phyloP scores from a whole-genome alignment of 2,888 invertebrate genomes.

The Drosophila tripunctata region DNA sequence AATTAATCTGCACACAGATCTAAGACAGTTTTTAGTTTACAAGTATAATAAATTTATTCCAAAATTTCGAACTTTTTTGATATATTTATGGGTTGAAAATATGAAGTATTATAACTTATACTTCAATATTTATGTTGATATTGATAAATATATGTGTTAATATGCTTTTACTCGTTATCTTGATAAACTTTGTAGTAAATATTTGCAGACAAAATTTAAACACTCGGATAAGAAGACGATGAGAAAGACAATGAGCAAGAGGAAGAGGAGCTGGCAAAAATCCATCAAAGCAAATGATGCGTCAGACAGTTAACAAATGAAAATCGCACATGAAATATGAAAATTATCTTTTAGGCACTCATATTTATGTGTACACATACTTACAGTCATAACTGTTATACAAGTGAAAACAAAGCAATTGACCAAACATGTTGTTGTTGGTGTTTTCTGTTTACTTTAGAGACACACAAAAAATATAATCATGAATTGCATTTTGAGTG shows the following conservation, averaged over 20 bases:
- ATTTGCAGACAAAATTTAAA: slow-evolving; percentile 26
- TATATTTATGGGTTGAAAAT: too few species aligned
- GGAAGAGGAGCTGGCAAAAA: not conserved
- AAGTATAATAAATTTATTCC: not conserved
- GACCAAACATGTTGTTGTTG: slow-evolving; percentile 2
- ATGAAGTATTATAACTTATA: too few species aligned
- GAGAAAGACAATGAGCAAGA: not conserved
- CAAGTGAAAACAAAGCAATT: slow-evolving; percentile 40
- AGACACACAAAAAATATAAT: not conserved
- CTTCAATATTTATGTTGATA: not conserved
- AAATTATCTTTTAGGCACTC: slow-evolving; percentile 7
- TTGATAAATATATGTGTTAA: not conserved
- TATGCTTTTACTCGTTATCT: not conserved
- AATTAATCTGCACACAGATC: not conserved
- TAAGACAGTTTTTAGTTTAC: not conserved
- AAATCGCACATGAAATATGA: slow-evolving; percentile 29
- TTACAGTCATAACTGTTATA: slow-evolving; percentile 30
- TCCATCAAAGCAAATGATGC: slow-evolving; percentile 10
- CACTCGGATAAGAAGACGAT: not conserved
- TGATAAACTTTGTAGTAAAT: slow-evolving; percentile 1
- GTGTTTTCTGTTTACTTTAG: not conserved
- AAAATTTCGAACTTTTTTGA: not conserved
- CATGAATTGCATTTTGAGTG: slow-evolving; percentile 45
- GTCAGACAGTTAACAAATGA: slow-evolving; percentile 29
- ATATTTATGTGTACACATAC: not conserved